phyloP scores from a whole-genome alignment of 2,113 vertebrate genomes.

The Coptodon rendalli region DNA sequence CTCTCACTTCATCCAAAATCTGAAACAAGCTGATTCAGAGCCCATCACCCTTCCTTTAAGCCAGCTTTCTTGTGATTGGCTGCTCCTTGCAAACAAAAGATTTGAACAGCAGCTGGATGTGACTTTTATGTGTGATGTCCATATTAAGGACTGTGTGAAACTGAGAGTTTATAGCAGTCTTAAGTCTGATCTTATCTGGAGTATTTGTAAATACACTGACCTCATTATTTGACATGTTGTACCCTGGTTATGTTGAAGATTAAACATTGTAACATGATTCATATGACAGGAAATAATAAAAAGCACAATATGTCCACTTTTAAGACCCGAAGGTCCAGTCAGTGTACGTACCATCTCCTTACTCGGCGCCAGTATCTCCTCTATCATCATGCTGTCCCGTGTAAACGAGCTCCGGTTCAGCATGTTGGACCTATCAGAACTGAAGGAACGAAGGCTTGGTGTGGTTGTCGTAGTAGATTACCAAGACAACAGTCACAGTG shows the following conservation, averaged over 20 bases:
- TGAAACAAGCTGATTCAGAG: neutral
- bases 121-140: neutral
- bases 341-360: conserved; percentile 84
- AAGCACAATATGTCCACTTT: neutral
- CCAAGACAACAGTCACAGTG: conserved; percentile 61
- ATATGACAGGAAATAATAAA: neutral
- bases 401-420: conserved; percentile 95
- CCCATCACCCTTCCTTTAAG: neutral
- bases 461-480: conserved; percentile 50
- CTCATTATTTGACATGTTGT: neutral
- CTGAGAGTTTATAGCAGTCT: neutral
- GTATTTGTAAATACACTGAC: neutral
- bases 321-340: neutral
- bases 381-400: conserved; percentile 98
- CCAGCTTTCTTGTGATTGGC: neutral
- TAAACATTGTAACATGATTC: neutral
- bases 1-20: neutral
- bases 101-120: neutral
- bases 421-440: conserved; percentile 99
- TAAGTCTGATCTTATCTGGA: neutral
- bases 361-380: conserved; percentile 87
- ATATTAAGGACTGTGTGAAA: neutral
- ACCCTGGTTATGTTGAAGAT: neutral
- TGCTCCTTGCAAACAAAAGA: neutral
- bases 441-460: conserved; percentile 99